phyloP scores from a whole-genome alignment of 2,888 invertebrate genomes.

The Cephalotes varians region DNA sequence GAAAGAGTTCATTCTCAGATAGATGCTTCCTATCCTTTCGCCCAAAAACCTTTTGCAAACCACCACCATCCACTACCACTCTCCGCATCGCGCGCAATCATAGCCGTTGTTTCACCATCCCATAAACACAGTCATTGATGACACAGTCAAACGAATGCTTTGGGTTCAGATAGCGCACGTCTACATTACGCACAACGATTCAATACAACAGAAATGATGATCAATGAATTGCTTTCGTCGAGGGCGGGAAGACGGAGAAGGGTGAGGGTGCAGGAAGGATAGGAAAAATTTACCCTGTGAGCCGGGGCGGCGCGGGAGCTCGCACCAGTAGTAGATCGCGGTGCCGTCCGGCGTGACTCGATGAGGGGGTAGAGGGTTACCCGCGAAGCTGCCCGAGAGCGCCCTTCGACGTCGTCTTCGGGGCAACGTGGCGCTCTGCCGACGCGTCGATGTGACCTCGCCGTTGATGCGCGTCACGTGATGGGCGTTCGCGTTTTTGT shows the following conservation, averaged over 20 bases:
- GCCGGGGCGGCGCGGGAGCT: constrained; percentile 88
- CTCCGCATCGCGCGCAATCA: constrained; percentile 38
- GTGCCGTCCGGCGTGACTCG: constrained; percentile 94
- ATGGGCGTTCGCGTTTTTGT: constrained; percentile 78
- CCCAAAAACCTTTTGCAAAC: constrained; percentile 38
- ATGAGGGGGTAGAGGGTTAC: constrained; percentile 89
- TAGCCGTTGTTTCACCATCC: constrained; percentile 68
- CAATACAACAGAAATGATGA: constrained; percentile 46
- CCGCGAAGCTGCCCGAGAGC: constrained; percentile 80
- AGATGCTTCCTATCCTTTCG: not conserved
- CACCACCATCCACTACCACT: constrained; percentile 67
- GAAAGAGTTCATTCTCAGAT: not conserved
- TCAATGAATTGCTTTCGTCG: constrained; percentile 12
- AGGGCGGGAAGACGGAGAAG: not conserved
- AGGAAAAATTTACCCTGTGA: constrained; percentile 84
- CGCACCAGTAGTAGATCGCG: constrained; percentile 95
- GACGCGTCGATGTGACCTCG: constrained; percentile 60
- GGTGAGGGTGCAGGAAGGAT: constrained; percentile 34
- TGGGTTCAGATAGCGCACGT: not conserved
- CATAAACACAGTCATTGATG: constrained; percentile 72
- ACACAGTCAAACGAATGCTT: constrained; percentile 29
- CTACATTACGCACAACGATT: constrained; percentile 45
- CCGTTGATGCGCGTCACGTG: constrained; percentile 67
- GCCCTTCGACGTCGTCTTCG: constrained; percentile 82
- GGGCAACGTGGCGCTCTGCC: constrained; percentile 83